A percentile compares a stretch with the other conserved stretches of the same genome.
Evolutionary conservation across 2,888 invertebrate species (phyloP).

Genomic region (Copidosoma aretas): DNA sequence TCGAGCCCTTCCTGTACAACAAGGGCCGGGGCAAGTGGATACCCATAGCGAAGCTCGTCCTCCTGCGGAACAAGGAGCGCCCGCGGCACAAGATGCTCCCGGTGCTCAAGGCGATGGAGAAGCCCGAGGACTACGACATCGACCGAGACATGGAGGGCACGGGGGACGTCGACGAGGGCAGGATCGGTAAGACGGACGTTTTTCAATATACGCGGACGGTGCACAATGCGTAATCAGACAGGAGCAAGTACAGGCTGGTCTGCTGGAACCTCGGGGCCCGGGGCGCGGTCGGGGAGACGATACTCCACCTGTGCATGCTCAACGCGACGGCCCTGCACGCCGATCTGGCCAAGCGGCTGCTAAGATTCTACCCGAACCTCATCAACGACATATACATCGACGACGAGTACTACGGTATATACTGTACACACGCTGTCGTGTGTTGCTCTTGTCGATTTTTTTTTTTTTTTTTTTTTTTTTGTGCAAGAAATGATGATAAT

Average conservation of each 20-base stretch:
- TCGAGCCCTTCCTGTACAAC: constrained; percentile 92
- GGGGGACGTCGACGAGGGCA: constrained; percentile 52
- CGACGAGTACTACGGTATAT: constrained; percentile 98
- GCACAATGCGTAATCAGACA: too few relatives aligned
- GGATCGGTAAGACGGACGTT: constrained; percentile 50
- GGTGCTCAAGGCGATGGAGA: constrained; percentile 79
- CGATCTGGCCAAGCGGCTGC: constrained; percentile 89
- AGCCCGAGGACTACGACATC: constrained; percentile 84
- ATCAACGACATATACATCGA: constrained; percentile 95
- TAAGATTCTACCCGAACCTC: constrained; percentile 92
- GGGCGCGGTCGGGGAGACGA: constrained; percentile 95
- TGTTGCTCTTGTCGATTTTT: too few relatives aligned
- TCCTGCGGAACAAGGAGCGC: constrained; percentile 85
- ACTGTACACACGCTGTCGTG: too few relatives aligned
- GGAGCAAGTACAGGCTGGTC: constrained; percentile 74
- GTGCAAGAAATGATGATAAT: too few relatives aligned
- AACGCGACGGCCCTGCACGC: constrained; percentile 91
- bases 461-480: too few relatives aligned
- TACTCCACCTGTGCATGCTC: constrained; percentile 90
- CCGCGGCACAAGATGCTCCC: constrained; percentile 81
- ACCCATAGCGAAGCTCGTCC: constrained; percentile 86
- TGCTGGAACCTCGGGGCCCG: constrained; percentile 92
- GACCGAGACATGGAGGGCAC: constrained; percentile 73
- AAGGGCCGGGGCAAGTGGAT: constrained; percentile 91
- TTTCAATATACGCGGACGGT: too few relatives aligned